Conservation (phyloP, 1,140 invertebrate genomes). For the Macrobrachium rosenbergii region DNA sequence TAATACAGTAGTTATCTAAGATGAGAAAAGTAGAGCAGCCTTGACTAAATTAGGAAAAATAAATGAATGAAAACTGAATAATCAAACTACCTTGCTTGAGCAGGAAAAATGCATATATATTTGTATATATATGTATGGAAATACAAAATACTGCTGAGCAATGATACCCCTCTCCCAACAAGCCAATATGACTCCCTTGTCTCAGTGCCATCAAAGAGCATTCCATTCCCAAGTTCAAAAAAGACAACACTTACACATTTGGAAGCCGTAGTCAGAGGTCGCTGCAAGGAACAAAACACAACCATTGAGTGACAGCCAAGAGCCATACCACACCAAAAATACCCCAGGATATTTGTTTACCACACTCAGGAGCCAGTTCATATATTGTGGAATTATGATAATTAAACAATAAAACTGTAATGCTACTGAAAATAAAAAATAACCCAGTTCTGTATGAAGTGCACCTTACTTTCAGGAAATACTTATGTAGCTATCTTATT, state of each 20-base stretch:
- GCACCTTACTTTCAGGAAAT: too few species aligned
- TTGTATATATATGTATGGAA: too few species aligned
- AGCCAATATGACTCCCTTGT: constrained; percentile 45
- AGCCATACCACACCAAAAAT: constrained; percentile 58
- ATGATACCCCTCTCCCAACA: constrained; percentile 18
- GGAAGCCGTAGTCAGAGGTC: constrained; percentile 66
- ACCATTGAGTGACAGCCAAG: constrained; percentile 61
- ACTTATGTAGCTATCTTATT: too few species aligned
- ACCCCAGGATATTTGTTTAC: constrained; percentile 26
- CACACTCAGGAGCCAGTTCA: constrained; percentile 45
- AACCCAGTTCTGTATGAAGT: too few species aligned
- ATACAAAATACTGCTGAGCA: constrained; percentile 48
- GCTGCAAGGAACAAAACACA: constrained; percentile 66
- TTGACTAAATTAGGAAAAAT: constrained; percentile 25
- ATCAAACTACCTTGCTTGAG: constrained; percentile 51
- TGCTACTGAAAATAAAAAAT: too few species aligned
- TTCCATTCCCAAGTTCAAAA: constrained; percentile 62
- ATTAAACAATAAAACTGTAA: too few species aligned
- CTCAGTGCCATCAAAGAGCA: constrained; percentile 54
- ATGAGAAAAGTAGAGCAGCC: constrained; percentile 32
- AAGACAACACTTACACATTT: constrained; percentile 66
- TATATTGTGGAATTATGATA: constrained; percentile 10
- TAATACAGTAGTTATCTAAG: constrained; percentile 6
- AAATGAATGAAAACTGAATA: constrained; percentile 28
- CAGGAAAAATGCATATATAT: constrained; percentile 44